A percentile compares a stretch with the other conserved stretches of the same genome.
Evolutionary conservation across 1,140 invertebrate species (phyloP).

Genomic region (Aporrectodea caliginosa): DNA sequence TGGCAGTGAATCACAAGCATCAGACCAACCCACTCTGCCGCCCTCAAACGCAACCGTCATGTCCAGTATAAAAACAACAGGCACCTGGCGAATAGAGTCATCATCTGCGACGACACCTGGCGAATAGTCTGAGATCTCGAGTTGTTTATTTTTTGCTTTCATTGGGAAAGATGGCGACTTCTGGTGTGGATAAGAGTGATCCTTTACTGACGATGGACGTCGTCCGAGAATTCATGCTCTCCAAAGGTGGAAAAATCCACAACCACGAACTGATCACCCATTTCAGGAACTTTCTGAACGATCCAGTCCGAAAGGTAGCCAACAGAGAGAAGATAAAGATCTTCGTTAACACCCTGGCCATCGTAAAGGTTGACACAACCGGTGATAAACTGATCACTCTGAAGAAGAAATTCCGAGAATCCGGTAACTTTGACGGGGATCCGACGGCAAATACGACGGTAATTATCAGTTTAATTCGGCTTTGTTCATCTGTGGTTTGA

Average conservation of each 20-base stretch:
- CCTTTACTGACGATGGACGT: slow-evolving; percentile 68
- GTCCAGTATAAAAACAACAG: too few relatives aligned
- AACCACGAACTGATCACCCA: slow-evolving; percentile 83
- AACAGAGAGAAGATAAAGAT: slow-evolving; percentile 75
- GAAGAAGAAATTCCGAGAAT: slow-evolving; percentile 32
- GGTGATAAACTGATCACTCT: slow-evolving; percentile 32
- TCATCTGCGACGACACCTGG: too few relatives aligned
- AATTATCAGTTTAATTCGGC: too few relatives aligned
- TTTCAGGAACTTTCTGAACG: slow-evolving; percentile 78
- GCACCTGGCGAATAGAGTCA: too few relatives aligned
- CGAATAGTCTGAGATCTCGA: too few relatives aligned
- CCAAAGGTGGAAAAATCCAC: slow-evolving; percentile 75
- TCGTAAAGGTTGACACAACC: slow-evolving; percentile 62
- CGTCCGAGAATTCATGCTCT: slow-evolving; percentile 76
- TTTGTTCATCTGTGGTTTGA: too few relatives aligned
- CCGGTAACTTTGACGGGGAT: neutral
- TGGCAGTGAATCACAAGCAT: too few relatives aligned
- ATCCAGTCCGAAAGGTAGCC: slow-evolving; percentile 45
- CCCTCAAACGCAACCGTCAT: too few relatives aligned
- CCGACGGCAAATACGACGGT: too few relatives aligned
- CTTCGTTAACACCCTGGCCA: slow-evolving; percentile 79
- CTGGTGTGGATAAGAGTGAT: slow-evolving; percentile 53
- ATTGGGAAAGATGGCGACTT: neutral
- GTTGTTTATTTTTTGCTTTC: neutral
- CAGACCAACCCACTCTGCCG: too few relatives aligned